Evolutionary conservation across 2,888 invertebrate species (phyloP).

Genomic region (Laspeyria flexula): DNA sequence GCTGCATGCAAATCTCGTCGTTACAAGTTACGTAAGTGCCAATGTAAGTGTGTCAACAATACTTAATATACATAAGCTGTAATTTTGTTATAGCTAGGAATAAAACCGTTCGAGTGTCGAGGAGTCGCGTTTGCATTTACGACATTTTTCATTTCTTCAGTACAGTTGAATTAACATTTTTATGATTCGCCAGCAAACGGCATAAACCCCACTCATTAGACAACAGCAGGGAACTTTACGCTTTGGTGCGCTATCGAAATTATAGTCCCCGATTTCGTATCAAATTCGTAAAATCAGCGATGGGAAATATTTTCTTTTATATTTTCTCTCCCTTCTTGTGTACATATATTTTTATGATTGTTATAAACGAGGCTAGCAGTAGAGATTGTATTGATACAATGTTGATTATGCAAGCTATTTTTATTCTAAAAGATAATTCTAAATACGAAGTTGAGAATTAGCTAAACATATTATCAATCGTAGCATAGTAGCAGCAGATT

Average conservation of each 20-base stretch:
- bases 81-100: constrained; percentile 18
- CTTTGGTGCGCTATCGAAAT: constrained; percentile 53
- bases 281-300: constrained; percentile 39
- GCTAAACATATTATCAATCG: no score
- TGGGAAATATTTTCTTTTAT: constrained; percentile 15
- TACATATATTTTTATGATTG: constrained; percentile 13
- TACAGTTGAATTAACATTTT: constrained; percentile 73
- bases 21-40: constrained; percentile 10
- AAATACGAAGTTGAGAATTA: no score
- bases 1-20: constrained; percentile 18
- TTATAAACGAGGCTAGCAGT: constrained; percentile 9
- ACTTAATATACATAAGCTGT: constrained; percentile 11
- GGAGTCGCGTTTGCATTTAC: constrained; percentile 58
- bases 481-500: no score
- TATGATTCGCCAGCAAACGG: constrained; percentile 66
- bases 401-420: no score
- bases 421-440: no score
- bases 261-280: constrained; percentile 49
- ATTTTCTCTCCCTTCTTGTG: constrained; percentile 3
- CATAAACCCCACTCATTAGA: constrained; percentile 64
- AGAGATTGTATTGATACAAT: neutral
- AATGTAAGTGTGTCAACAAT: constrained; percentile 22
- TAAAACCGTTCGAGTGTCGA: constrained; percentile 20
- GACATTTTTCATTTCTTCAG: constrained; percentile 57
- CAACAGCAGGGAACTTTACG: constrained; percentile 53